These are phyloP conservation scores for Stegophylla sp. DNA, from an alignment of 2,888 invertebrate genomes.

Conservation along the genomic window DNA sequence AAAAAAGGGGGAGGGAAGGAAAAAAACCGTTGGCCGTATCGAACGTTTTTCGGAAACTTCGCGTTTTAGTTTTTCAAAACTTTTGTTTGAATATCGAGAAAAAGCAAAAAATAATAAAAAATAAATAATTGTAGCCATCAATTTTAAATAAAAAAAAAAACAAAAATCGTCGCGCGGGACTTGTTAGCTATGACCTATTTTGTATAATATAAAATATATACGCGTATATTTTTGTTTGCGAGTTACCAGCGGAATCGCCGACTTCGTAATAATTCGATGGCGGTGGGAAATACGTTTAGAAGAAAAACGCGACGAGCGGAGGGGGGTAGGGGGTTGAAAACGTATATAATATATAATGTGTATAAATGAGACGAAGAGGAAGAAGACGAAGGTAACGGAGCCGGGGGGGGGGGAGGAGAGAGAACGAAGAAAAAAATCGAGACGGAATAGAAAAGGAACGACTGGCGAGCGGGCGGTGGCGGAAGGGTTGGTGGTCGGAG, in stretches of 20 bases:
- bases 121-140: neutral
- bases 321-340: no score
- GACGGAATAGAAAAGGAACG: neutral
- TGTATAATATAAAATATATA: neutral
- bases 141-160: slow-evolving; percentile 23
- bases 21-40: no score
- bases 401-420: neutral
- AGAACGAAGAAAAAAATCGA: neutral
- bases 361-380: no score
- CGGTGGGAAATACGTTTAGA: neutral
- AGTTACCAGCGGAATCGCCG: neutral
- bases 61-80: neutral
- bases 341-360: no score
- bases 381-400: neutral
- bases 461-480: neutral
- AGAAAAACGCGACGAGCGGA: no score
- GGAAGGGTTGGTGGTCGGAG: neutral
- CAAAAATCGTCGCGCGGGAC: no score
- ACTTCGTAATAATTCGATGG: slow-evolving; percentile 24
- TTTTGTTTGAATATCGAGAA: no score
- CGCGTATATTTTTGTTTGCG: slow-evolving; percentile 3
- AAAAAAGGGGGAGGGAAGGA: no score
- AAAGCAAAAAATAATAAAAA: no score
- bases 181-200: slow-evolving; percentile 2
- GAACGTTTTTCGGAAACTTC: neutral